Base-by-base conservation (phyloP, 2,113 vertebrate species). In the Willisornis vidua region DNA sequence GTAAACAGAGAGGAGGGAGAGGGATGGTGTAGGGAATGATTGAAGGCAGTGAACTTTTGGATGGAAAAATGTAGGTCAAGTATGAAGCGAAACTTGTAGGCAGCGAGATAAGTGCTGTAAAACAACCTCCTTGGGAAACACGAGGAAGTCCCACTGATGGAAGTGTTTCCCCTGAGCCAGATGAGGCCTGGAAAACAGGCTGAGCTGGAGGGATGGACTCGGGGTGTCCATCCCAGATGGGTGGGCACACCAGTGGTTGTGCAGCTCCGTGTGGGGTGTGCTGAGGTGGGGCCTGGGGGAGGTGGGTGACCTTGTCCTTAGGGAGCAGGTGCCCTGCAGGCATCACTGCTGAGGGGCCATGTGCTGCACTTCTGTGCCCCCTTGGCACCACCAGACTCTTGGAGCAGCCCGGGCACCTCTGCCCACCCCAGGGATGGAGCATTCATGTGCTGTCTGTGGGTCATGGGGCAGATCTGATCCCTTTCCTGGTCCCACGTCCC, bases 21-120 rank as follows among this genome's bases (percentile, higher is more conserved):
- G 55, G 92, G 90, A 39, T 88, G 89, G 61, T 59, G 66, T 43
- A 14, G 55, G 85, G 81, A 70, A 66, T 93, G 94, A 97, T 95
- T 94, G 93, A 96, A 94, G 63, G 95, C 85, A 93, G 46, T 94
- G 96, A 96, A 96, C 93, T 97, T 96, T 93, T 25, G 78, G 87
- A 91, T 93, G 75, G 82, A n/a, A 74, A 95, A 96, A 97, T 93
- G 78, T 96, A 95, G 91, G 96, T 95, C 91, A 96, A 93, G 90
- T 95, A 85, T 3, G 71, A 85, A 89, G 78, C 85, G 63, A 72
- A 91, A 83, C 81, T 93, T 70, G 89, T 82, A 94, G 94, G 87
- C 87, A 83, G 87, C 0, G 0, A 80, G 67, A 76, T 26, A 19
- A 93, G 78, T 76, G 94, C 76, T 93, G 62, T 66, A 9, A 51